Percentiles rank a stretch among this genome's conserved stretches.
Conservation (phyloP, 1,140 invertebrate species). For the Lethrus apterus region DNA sequence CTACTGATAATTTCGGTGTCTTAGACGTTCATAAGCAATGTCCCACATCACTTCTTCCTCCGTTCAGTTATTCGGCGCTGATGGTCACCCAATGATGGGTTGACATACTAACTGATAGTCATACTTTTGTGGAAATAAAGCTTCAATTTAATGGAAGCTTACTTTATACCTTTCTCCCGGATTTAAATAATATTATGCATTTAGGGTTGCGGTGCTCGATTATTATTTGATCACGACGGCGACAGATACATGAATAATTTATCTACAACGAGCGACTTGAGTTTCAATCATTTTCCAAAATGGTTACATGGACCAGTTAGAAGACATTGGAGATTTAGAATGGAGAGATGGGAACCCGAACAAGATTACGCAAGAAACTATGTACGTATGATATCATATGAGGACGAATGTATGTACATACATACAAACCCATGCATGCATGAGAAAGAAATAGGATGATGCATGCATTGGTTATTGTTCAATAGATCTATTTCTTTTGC, state of each 20-base stretch:
- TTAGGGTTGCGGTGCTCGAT: slow-evolving; percentile 13
- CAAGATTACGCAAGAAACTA: slow-evolving; percentile 13
- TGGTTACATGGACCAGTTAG: slow-evolving; percentile 1
- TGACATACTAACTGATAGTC: too few species aligned
- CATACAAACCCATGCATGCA: too few species aligned
- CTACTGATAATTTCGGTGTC: too few species aligned
- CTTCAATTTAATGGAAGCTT: too few species aligned
- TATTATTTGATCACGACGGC: slow-evolving; percentile 13
- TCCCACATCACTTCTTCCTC: too few species aligned
- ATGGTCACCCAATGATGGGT: too few species aligned
- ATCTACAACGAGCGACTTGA: slow-evolving; percentile 12
- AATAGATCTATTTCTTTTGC: too few species aligned
- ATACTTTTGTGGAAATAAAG: too few species aligned
- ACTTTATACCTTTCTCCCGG: background rate
- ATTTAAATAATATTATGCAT: background rate
- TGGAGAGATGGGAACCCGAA: slow-evolving; percentile 13
- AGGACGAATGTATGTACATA: background rate
- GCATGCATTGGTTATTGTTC: too few species aligned
- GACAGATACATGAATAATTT: slow-evolving; percentile 9
- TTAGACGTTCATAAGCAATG: too few species aligned
- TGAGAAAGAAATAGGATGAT: too few species aligned
- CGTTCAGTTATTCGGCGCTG: too few species aligned
- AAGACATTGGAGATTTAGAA: slow-evolving; percentile 6
- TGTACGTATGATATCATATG: background rate
- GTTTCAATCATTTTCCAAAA: slow-evolving; percentile 14